Evolutionary conservation across 2,113 vertebrate species (phyloP).

Genomic region (Trichomycterus rosablanca): DNA sequence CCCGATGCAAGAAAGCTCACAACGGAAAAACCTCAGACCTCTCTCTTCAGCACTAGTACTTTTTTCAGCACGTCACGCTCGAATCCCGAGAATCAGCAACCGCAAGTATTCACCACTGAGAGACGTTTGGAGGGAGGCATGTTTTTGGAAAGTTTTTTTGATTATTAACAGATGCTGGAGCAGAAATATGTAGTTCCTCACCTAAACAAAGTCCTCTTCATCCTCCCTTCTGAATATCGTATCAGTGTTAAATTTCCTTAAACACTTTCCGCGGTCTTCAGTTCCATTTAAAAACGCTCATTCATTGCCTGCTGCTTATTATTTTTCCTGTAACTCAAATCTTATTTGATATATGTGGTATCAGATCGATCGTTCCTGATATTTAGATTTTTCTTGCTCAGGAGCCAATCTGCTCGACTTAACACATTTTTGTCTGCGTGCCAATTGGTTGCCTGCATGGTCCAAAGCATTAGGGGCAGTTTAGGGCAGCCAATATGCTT

Average conservation of each 20-base stretch:
- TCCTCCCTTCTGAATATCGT: not conserved
- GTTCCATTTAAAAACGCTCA: not conserved
- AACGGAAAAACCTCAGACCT: constrained; percentile 41
- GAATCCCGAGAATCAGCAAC: constrained; percentile 31
- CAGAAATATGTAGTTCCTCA: constrained; percentile 24
- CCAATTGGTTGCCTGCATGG: too few species aligned
- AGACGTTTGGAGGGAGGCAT: constrained; percentile 41
- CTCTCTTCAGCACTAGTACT: constrained; percentile 27
- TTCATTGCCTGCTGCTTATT: too few species aligned
- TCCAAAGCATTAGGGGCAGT: too few species aligned
- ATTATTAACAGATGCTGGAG: constrained; percentile 47
- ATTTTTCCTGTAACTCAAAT: not conserved
- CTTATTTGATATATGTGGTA: constrained; percentile 23
- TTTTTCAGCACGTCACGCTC: constrained; percentile 28
- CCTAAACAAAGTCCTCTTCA: constrained; percentile 1
- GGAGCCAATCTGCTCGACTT: too few species aligned
- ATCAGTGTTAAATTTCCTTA: not conserved
- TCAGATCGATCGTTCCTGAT: too few species aligned
- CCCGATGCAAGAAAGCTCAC: constrained; percentile 50
- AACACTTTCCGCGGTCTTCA: not conserved
- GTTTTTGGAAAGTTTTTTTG: constrained; percentile 30
- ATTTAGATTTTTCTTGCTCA: too few species aligned
- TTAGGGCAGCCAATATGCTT: too few species aligned
- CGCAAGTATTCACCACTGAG: constrained; percentile 50
- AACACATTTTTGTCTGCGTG: too few species aligned